Percentiles rank a stretch among this genome's conserved stretches.
Conservation (phyloP, 2,797 vertebrate genomes). For the Diplodus sargus region DNA sequence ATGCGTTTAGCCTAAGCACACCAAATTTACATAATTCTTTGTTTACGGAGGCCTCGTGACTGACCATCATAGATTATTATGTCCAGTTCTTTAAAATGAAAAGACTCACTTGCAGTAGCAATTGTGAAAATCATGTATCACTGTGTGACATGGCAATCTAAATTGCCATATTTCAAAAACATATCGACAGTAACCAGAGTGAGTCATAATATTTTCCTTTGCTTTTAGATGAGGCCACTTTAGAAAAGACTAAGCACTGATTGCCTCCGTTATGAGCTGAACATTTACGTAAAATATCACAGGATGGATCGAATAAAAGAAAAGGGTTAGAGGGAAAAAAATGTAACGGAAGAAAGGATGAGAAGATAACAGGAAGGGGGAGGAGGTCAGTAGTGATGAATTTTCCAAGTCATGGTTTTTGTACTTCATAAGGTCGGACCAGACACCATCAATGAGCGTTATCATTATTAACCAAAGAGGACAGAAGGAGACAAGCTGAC, state of each 20-base stretch:
- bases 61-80: not conserved
- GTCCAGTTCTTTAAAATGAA: not conserved
- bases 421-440: conserved; percentile 12
- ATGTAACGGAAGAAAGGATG: not conserved
- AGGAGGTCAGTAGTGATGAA: not conserved
- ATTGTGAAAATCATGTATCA: not conserved
- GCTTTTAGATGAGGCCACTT: not conserved
- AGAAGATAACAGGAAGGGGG: conserved; percentile 10
- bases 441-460: not conserved
- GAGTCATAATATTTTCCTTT: not conserved
- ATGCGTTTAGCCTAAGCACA: not conserved
- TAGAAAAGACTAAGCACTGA: conserved; percentile 15
- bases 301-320: conserved; percentile 10
- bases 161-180: not conserved
- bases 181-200: not conserved
- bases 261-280: not conserved
- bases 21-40: conserved; percentile 5
- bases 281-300: conserved; percentile 32
- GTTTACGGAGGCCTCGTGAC: conserved; percentile 1
- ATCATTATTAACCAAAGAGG: conserved; percentile 32
- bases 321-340: not conserved
- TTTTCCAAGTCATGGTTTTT: too few relatives aligned
- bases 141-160: not conserved
- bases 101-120: not conserved
- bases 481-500: conserved; percentile 32